These are phyloP conservation scores for Channa argus DNA, from an alignment of 2,113 vertebrate genomes.

Conservation along the genomic window DNA sequence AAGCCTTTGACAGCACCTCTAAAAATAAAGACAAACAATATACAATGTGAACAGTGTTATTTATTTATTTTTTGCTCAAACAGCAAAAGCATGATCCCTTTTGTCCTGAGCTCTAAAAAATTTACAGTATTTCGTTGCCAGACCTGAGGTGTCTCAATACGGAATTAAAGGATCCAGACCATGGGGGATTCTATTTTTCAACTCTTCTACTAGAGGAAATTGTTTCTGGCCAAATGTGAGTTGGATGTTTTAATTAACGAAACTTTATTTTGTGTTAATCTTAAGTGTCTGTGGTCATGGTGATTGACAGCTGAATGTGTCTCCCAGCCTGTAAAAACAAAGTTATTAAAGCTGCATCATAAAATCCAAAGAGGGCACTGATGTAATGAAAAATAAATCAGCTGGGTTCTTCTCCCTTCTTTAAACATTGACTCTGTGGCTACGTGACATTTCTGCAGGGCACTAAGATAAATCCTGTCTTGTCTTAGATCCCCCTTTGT, in stretches of 20 bases:
- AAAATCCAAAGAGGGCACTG: constrained; percentile 33
- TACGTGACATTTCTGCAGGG: constrained; percentile 46
- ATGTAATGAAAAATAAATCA: constrained; percentile 48
- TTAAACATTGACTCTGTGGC: constrained; percentile 55
- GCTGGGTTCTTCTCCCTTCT: constrained; percentile 25
- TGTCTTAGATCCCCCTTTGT: background rate
- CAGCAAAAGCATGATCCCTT: background rate
- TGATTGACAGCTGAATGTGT: constrained; percentile 31
- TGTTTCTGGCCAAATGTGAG: constrained; percentile 3
- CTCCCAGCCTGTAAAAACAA: background rate
- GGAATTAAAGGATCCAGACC: background rate
- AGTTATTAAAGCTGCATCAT: constrained; percentile 39
- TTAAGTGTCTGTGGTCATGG: background rate
- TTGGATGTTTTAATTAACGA: background rate
- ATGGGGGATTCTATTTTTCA: background rate
- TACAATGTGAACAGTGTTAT: background rate
- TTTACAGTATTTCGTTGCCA: background rate
- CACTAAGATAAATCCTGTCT: constrained; percentile 34
- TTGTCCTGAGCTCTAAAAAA: background rate
- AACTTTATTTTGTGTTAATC: background rate
- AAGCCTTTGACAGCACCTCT: too few relatives aligned
- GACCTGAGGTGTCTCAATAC: background rate
- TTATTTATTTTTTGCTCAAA: background rate
- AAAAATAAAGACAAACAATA: too few relatives aligned
- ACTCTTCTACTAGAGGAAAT: background rate